phyloP scores from a whole-genome alignment of 1,140 invertebrate genomes.

The Leptoteleia sp. region DNA sequence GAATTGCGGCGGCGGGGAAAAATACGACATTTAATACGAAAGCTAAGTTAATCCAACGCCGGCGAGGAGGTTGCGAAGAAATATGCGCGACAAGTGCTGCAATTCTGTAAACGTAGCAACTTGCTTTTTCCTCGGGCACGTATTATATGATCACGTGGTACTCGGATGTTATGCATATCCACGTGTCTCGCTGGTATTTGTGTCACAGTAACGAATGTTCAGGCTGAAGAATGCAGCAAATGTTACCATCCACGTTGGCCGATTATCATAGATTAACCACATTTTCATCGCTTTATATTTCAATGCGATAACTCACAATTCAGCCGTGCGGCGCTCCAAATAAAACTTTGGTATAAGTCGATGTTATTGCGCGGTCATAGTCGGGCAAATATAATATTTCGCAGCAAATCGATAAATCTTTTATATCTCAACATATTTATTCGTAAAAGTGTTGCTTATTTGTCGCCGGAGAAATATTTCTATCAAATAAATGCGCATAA shows the following conservation, averaged over 20 bases:
- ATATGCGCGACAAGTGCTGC: slow-evolving; percentile 59
- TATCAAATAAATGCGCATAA: too few species aligned
- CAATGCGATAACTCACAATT: slow-evolving; percentile 21
- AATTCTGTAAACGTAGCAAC: slow-evolving; percentile 63
- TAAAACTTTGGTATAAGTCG: too few species aligned
- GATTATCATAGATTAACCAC: slow-evolving; percentile 60
- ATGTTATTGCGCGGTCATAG: too few species aligned
- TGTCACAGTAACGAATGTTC: slow-evolving; percentile 67
- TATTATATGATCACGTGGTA: slow-evolving; percentile 60
- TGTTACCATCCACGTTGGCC: slow-evolving; percentile 37
- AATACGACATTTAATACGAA: slow-evolving; percentile 40
- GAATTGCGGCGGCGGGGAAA: slow-evolving; percentile 4
- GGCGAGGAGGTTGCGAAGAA: slow-evolving; percentile 54
- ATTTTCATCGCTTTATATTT: slow-evolving; percentile 52
- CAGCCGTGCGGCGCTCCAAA: too few species aligned
- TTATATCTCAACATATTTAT: too few species aligned
- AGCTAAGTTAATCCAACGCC: slow-evolving; percentile 46
- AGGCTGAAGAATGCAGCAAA: slow-evolving; percentile 59
- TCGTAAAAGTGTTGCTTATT: too few species aligned
- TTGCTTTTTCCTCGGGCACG: slow-evolving; percentile 54
- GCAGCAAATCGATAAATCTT: too few species aligned
- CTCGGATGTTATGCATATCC: slow-evolving; percentile 60
- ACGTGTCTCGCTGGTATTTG: slow-evolving; percentile 69
- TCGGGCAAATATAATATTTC: too few species aligned
- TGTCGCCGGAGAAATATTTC: too few species aligned